Evolutionary conservation across 92 coral and sea anemone species (phyloP).

Genomic region (Paramuricea clavata): DNA sequence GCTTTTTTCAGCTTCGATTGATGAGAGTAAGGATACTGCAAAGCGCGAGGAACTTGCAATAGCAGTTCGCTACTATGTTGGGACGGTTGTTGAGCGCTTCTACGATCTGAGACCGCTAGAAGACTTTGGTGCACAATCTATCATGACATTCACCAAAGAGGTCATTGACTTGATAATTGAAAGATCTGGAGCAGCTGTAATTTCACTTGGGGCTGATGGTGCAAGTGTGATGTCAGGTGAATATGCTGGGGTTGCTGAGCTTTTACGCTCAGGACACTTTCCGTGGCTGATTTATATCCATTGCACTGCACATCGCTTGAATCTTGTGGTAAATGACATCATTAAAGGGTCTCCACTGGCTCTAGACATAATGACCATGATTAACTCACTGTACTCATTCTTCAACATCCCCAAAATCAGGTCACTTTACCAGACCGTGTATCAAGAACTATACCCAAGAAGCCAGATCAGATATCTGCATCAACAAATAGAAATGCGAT

Average conservation of each 20-base stretch:
- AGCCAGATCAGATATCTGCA: slow-evolving; percentile 10
- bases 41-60: too few species aligned
- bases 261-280: slow-evolving; percentile 11
- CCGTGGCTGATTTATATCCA: slow-evolving; percentile 3
- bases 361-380: neutral
- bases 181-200: slow-evolving; percentile 7
- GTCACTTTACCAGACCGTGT: neutral
- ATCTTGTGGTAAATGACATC: slow-evolving; percentile 5
- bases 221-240: slow-evolving; percentile 15
- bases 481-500: slow-evolving; percentile 20
- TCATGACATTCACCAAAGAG: slow-evolving; percentile 25
- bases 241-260: slow-evolving; percentile 5
- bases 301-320: too few species aligned
- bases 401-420: slow-evolving; percentile 1
- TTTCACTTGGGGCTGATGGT: slow-evolving; percentile 1
- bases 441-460: slow-evolving; percentile 11
- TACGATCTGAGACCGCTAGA: neutral
- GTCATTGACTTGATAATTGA: slow-evolving; percentile 4
- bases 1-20: too few species aligned
- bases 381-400: neutral
- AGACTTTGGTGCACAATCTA: slow-evolving; percentile 11
- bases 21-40: too few species aligned
- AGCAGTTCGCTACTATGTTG: too few species aligned
- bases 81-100: too few species aligned
- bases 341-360: slow-evolving; percentile 13